Conservation (phyloP, 2,113 vertebrate species). For the Syngnathoides biaculeatus region DNA sequence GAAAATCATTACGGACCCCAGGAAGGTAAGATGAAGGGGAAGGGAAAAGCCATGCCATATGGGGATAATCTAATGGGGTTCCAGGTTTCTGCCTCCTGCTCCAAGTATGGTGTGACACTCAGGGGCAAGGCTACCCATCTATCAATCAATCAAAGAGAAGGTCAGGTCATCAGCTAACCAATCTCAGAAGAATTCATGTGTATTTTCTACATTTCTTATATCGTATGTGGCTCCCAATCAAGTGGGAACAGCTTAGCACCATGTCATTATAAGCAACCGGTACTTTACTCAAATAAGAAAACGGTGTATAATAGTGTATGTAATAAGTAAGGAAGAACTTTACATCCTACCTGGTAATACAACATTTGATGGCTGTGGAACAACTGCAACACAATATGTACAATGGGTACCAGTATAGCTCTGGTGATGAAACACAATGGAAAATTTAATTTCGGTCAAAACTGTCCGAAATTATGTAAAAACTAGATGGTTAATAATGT, state of each 20-base stretch:
- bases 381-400: background rate
- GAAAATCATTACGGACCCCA: conserved; percentile 20
- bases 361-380: background rate
- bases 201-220: background rate
- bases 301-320: background rate
- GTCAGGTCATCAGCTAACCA: conserved; percentile 7
- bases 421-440: background rate
- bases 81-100: conserved; percentile 14
- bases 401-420: background rate
- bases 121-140: conserved; percentile 5
- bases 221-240: background rate
- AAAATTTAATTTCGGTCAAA: background rate
- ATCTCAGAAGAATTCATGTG: conserved; percentile 1
- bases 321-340: background rate
- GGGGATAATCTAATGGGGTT: conserved; percentile 29
- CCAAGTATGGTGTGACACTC: conserved; percentile 16
- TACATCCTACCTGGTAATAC: background rate
- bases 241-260: background rate
- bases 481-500: background rate
- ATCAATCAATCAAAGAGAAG: conserved; percentile 14
- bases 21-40: background rate
- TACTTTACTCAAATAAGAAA: background rate
- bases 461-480: background rate
- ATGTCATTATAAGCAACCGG: conserved; percentile 1
- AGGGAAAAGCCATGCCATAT: conserved; percentile 17